Evolutionary conservation across 2,888 invertebrate species (phyloP), one percentile per base, ranked within the genome.

Genomic region (Spilarctia lutea): DNA sequence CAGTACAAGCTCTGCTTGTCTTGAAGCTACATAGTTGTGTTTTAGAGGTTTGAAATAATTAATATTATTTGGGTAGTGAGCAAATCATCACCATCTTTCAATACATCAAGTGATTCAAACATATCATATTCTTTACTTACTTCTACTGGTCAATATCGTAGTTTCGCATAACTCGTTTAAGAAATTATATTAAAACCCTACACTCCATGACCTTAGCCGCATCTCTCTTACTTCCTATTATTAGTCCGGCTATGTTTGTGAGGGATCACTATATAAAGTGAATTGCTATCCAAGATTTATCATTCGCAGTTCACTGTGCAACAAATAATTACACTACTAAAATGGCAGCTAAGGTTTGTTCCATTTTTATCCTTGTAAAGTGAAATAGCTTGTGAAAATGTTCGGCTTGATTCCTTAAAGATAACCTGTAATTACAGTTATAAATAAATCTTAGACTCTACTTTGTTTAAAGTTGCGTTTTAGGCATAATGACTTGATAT

Each of bases 241-340:
- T 88, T 90, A 92, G 91, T 89, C 86, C 85, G 85, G 84, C 92
- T 92, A 86, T 88, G 91, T 88, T 91, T 93, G 91, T 85, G 91
- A 87, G 89, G 88, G 91, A 87, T 81, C 66, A 73, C 83, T 91
- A 91, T 91, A 91, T 92, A 93, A 94, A 92, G 93, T 89, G 89
- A 91, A 87, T 88, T 85, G 75, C 66, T 86, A 84, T 86, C 86
- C 87, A 90, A 90, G 90, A 90, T 89, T 87, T 88, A 92, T 90
- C 95, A 96, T 94, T 95, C 94, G 90, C 94, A 93, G 94, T 93
- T 87, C 87, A 91, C 93, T 91, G 94, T 95, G 91, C 91, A 93
- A 91, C 88, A 86, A 91, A 89, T 90, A 87, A 89, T 91, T 89
- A 92, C 93, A 89, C 89, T 78, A 88, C 90, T 91, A 89, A 93